Evolutionary conservation across 92 coral and sea anemone genomes (phyloP).

Genomic region (Zoanthus solanderi): DNA sequence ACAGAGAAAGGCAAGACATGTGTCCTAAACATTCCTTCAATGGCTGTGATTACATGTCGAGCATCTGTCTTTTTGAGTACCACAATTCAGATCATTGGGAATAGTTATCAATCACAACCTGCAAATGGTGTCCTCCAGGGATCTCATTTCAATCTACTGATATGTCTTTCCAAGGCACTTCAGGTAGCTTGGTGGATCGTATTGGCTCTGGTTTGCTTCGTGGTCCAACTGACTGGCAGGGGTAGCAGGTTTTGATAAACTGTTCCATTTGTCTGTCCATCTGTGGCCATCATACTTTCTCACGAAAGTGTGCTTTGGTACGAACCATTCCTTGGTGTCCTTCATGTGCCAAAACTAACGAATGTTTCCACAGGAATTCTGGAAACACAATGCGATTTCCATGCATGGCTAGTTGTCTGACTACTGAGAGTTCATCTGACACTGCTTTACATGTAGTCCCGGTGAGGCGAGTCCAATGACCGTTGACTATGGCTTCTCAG

Average conservation of each 20-base stretch:
- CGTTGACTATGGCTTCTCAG: slow-evolving; percentile 53
- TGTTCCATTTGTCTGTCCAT: too few species aligned
- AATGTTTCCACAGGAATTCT: slow-evolving; percentile 57
- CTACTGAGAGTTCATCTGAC: neutral
- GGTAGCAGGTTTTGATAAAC: too few species aligned
- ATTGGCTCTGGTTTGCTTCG: slow-evolving; percentile 9
- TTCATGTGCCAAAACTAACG: slow-evolving; percentile 59
- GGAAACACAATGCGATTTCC: slow-evolving; percentile 62
- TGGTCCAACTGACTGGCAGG: slow-evolving; percentile 3
- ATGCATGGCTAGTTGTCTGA: slow-evolving; percentile 29
- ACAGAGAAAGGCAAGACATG: slow-evolving; percentile 68
- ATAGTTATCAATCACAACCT: too few species aligned
- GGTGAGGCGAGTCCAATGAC: neutral
- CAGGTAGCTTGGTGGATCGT: slow-evolving; percentile 2
- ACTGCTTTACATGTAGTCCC: neutral
- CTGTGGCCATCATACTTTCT: too few species aligned
- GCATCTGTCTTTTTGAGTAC: slow-evolving; percentile 71
- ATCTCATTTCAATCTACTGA: slow-evolving; percentile 56
- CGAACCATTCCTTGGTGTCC: slow-evolving; percentile 69
- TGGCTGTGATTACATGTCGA: slow-evolving; percentile 48
- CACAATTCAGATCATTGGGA: slow-evolving; percentile 49
- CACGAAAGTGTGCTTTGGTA: too few species aligned
- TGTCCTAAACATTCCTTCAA: slow-evolving; percentile 72
- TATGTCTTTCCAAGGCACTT: slow-evolving; percentile 73
- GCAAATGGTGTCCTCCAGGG: neutral